Percentiles rank a stretch among this genome's conserved stretches.
Conservation (phyloP, 2,797 vertebrate species). For the Salmo trutta region DNA sequence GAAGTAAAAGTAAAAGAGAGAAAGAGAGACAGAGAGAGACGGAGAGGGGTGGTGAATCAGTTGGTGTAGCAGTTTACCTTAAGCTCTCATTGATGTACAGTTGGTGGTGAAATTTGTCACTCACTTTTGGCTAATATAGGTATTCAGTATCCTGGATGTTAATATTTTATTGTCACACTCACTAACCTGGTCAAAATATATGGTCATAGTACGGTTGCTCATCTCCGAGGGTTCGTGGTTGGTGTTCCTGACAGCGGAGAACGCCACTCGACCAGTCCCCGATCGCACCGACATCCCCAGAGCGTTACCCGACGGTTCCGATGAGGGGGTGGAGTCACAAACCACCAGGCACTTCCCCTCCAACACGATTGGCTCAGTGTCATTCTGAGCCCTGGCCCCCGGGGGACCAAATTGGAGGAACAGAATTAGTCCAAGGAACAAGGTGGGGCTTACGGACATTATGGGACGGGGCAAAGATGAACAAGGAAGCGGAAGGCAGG, state of each 20-base stretch:
- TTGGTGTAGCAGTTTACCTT: background rate
- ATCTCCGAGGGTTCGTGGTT: constrained; percentile 82
- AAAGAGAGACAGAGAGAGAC: too few species aligned
- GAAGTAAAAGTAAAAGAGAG: too few species aligned
- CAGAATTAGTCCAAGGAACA: constrained; percentile 53
- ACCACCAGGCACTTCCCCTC: constrained; percentile 83
- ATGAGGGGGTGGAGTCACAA: constrained; percentile 76
- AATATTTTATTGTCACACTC: background rate
- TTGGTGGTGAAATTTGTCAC: too few species aligned
- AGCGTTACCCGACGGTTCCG: constrained; percentile 70
- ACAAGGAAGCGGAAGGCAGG: background rate
- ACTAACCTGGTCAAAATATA: constrained; percentile 80
- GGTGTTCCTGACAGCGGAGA: constrained; percentile 78
- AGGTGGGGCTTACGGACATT: background rate
- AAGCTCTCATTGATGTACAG: too few species aligned
- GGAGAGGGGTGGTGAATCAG: too few species aligned
- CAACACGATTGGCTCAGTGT: constrained; percentile 78
- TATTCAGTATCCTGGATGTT: background rate
- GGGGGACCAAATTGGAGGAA: constrained; percentile 46
- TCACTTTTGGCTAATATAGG: background rate
- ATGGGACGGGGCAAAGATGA: background rate
- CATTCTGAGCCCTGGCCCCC: constrained; percentile 70
- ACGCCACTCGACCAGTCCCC: constrained; percentile 74
- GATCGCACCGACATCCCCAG: constrained; percentile 81
- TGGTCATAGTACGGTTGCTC: constrained; percentile 82